Evolutionary conservation across 2,113 vertebrate species (phyloP), one percentile per base, ranked within the genome.

Genomic region (Myotis brandtii): DNA sequence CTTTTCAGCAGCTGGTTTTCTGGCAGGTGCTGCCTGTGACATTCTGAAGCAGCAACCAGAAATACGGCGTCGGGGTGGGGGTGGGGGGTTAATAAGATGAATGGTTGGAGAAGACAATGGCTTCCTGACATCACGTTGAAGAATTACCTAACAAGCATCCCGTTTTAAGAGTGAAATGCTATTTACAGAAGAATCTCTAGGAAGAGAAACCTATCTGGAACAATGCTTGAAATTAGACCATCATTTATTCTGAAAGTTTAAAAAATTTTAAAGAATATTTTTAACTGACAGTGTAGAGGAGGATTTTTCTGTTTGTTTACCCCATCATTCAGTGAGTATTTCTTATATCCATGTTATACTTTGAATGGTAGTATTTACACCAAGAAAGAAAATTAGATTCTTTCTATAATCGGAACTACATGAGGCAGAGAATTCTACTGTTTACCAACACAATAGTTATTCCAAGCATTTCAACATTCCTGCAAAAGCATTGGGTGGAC

Each of bases 91-190:
- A 54, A 75, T 82, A 92, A 96, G 97, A 95, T 93, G 91, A 96
- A 98, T 93, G 83, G 96, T 16, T 43, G 25, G 66, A 34, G 84
- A 94, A 89, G 72, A 97, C 92, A 97, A 46, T 96, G 91, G 96
- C 89, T 95, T 77, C 79, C 86, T 95, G 91, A 93, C 23, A 34
- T 23, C 32, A 56, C 23, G 13, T 46, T 89, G 88, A 96, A 94
- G 95, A 93, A 96, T 94, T 62, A 30, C 62, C 16, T 23, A 93
- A 56, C 69, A 56, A 70, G 54, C 50, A 1, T 37, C 12, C 27
- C 32, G 2, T 69, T 96, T 89, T 85, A 25, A 94, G 40, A 64
- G 64, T 64, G 72, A 91, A 75, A 48, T 75, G 20, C 81, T 87
- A 40, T 80, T 92, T 89, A 86, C 73, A 94, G 89, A 95, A 80